Conservation (phyloP, 1,140 invertebrate species). For the Pseudoatta argentina region DNA sequence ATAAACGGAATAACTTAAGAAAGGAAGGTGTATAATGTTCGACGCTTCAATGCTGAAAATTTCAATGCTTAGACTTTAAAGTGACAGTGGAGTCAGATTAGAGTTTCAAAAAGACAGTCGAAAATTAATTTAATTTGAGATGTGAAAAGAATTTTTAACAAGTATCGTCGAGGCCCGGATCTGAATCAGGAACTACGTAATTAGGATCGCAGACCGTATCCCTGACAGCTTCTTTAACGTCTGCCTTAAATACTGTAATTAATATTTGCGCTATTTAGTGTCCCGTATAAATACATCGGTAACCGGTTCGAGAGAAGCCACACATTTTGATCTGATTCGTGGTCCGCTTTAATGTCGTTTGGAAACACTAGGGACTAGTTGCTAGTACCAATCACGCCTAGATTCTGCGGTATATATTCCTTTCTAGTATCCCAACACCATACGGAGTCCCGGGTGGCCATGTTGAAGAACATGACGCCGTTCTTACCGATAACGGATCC, state of each 20-base stretch:
- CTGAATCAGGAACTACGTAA: constrained; percentile 78
- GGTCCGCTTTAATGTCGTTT: constrained; percentile 92
- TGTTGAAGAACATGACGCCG: constrained; percentile 92
- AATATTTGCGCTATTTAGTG: constrained; percentile 88
- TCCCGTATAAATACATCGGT: constrained; percentile 91
- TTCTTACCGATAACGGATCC: constrained; percentile 90
- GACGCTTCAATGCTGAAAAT: neutral
- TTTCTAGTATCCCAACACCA: constrained; percentile 93
- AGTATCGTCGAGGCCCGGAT: constrained; percentile 80
- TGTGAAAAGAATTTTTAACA: constrained; percentile 73
- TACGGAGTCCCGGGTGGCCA: constrained; percentile 91
- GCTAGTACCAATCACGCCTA: constrained; percentile 88
- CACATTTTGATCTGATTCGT: constrained; percentile 88
- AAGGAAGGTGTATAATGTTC: neutral
- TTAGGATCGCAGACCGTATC: constrained; percentile 91
- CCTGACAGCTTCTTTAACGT: constrained; percentile 87
- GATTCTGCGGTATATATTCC: constrained; percentile 88
- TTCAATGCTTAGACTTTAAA: constrained; percentile 13
- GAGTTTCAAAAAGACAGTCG: neutral
- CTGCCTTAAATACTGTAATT: constrained; percentile 91
- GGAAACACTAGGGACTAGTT: constrained; percentile 90
- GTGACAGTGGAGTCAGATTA: neutral
- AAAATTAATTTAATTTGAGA: constrained; percentile 22
- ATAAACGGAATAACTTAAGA: constrained; percentile 19
- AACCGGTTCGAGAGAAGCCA: constrained; percentile 92